Evolutionary conservation across 2,888 invertebrate genomes (phyloP), one percentile per base, ranked within the genome.

Genomic region (Nomada fucata): DNA sequence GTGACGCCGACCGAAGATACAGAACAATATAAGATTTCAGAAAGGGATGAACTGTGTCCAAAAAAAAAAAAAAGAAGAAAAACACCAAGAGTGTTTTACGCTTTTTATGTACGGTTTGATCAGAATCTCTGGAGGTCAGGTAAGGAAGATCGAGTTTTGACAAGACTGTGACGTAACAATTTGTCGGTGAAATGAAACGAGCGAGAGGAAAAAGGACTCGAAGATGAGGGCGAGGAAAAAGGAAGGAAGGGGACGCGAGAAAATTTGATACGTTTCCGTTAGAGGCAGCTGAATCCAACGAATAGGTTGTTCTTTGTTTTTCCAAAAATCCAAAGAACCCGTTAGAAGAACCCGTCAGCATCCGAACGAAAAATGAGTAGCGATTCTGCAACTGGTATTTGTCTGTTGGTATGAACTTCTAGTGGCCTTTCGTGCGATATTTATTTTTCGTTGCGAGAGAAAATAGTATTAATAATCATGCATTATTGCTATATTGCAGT

Each of bases 211-310:
- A n/a, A 57, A 71, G 50, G 44, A n/a, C 53, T 70, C 18, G 77
- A 64, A n/a, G 57, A 61, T 29, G 52, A 50, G 63, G 36, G 57
- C 55, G 69, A 65, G 55, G 50, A 63, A 68, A 71, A 67, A 29
- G 26, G 59, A 63, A 70, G 50, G 23, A 61, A 73, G 75, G 47
- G 68, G 79, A 29, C 52, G 53, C 50, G 69, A 68, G 84, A 87
- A 89, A 86, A 88, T 79, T 82, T 84, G 86, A 89, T 88, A 83
- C 89, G 79, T 86, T 89, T 89, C 89, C 89, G 89, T 87, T 86
- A 82, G 85, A 77, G 73, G 83, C 89, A 88, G 89, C 84, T 89
- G 89, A 86, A 82, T 74, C 78, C 60, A 20, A 60, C 63, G 67
- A 77, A 80, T 52, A 80, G 82, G 78, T 83, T 72, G 69, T 75